Evolutionary conservation across 2,888 invertebrate genomes (phyloP), one percentile per base, ranked within the genome.

Genomic region (Cephus pulcher): DNA sequence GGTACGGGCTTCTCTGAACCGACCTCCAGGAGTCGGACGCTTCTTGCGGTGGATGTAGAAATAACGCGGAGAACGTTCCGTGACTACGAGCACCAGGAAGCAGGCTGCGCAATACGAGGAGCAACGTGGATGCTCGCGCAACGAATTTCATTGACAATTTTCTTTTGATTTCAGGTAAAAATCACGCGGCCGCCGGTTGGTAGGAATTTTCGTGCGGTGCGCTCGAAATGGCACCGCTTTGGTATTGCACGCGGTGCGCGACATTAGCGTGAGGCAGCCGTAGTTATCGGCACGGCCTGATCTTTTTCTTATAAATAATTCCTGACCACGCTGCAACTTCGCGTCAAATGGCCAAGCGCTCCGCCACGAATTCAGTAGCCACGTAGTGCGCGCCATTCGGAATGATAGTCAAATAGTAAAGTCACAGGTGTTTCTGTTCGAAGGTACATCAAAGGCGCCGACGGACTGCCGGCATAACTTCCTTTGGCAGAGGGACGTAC

Each of bases 291-390:
- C 71, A 23, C 32, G 71, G 23, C 71, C 32, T 32, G 33, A 71
- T 71, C 71, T 71, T 32, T 71, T 71, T 71, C 71, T 71, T 71
- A 71, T 71, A 71, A 71, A 71, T 71, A 71, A 71, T 71, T 71
- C 71, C 71, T 32, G 34, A 34, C 71, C 71, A 71, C 32, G 71
- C 71, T 12, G 71, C 71, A 71, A 9, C 34, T 33, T 71, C 71
- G 71, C 71, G 71, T 34, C 71, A 71, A 71, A 71, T 71, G 34
- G 32, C 71, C 71, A 32, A 71, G 71, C 32, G 70, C 32, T 4
- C 12, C 30, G 30, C 70, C 70, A 33, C 32, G 71, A 71, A 71
- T 71, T 33, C 71, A 71, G 71, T 34, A 11, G 33, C 71, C 71
- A 71, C 71, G 71, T 32, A 71, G 9, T 56, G 23, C 56, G 56